Conservation (phyloP, 2,888 invertebrate species). For the Nephrotoma guestfalica region DNA sequence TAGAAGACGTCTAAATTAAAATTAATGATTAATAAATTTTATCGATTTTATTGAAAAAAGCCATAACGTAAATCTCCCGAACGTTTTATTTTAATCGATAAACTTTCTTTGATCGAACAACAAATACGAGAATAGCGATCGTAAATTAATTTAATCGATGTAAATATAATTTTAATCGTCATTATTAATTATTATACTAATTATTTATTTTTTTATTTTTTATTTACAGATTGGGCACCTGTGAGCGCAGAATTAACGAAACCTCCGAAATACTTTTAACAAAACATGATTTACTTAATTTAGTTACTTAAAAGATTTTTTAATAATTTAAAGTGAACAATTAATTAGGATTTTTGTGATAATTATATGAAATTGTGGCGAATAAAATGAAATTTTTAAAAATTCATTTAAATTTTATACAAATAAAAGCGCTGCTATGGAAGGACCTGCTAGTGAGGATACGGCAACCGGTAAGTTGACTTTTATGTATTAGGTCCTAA, state of each 20-base stretch:
- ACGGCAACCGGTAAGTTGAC: conserved; percentile 25
- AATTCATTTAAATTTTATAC: conserved; percentile 16
- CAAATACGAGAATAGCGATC: neutral
- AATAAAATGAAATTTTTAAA: conserved; percentile 1
- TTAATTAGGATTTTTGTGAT: neutral
- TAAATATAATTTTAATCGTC: neutral
- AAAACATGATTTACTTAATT: neutral
- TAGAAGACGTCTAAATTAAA: neutral
- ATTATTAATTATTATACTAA: neutral
- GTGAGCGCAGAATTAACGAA: neutral
- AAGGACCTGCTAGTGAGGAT: conserved; percentile 29
- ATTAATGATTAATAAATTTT: neutral
- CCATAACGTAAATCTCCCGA: neutral
- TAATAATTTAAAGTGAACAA: neutral
- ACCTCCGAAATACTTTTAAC: neutral
- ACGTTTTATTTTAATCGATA: neutral
- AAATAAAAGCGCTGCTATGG: conserved; percentile 27
- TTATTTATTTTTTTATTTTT: neutral
- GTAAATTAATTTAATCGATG: neutral
- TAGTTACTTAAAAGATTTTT: neutral
- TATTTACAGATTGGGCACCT: neutral
- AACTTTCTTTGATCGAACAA: neutral
- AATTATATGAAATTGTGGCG: neutral
- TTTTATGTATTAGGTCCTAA: neutral
- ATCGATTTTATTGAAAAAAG: neutral